Conservation (phyloP, 1,140 invertebrate genomes). For the Andricus grossulariae region DNA sequence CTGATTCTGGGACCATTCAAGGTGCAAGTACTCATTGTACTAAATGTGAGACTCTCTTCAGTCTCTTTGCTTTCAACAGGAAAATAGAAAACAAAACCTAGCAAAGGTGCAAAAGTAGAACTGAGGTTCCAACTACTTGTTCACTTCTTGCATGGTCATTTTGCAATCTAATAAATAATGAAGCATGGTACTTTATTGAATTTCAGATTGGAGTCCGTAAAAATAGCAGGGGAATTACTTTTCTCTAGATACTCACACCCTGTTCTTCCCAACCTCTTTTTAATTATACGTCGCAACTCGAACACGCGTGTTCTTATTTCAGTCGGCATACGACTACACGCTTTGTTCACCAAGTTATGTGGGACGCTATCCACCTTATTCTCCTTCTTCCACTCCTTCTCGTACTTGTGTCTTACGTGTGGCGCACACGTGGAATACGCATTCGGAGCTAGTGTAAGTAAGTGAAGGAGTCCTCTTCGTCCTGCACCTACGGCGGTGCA, state of each 20-base stretch:
- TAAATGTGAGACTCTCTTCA: not conserved
- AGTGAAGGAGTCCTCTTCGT: constrained; percentile 53
- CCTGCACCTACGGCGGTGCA: constrained; percentile 51
- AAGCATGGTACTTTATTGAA: too few species aligned
- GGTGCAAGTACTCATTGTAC: not conserved
- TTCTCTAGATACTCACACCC: constrained; percentile 30
- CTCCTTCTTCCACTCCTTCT: constrained; percentile 43
- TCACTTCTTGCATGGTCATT: too few species aligned
- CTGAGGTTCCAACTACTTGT: too few species aligned
- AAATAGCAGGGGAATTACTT: not conserved
- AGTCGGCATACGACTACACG: constrained; percentile 46
- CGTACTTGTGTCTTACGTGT: constrained; percentile 25
- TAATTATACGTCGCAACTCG: constrained; percentile 53
- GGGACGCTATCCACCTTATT: constrained; percentile 61
- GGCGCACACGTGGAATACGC: constrained; percentile 37
- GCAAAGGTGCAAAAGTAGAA: too few species aligned
- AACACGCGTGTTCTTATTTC: constrained; percentile 51
- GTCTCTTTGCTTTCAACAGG: not conserved
- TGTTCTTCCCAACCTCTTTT: constrained; percentile 44
- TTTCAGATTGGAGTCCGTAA: too few species aligned
- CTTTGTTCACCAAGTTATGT: constrained; percentile 63
- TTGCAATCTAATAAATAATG: too few species aligned
- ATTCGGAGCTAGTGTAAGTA: constrained; percentile 52
- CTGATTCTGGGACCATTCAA: not conserved
- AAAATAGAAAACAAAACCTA: not conserved